Evolutionary conservation across 2,113 vertebrate genomes (phyloP), one percentile per base, ranked within the genome.

Genomic region (Tachycineta bicolor): DNA sequence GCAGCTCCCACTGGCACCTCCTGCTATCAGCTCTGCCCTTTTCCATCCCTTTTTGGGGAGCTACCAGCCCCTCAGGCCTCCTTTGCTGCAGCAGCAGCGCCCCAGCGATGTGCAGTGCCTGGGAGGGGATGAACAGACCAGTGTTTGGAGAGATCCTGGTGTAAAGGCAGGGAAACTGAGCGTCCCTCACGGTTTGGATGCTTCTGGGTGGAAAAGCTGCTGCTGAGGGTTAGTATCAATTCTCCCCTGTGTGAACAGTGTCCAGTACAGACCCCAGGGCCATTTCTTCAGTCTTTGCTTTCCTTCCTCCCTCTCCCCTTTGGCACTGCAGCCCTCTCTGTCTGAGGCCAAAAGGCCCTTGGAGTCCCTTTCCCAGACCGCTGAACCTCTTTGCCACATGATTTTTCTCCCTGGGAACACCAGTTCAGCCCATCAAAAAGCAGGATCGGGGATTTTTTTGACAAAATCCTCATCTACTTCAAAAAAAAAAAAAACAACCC

Each of bases 1-100:
- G 49, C 11, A 44, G 53, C 44, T 81, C n/a, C 23, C 3, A 0
- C 7, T 18, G 47, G 53, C 34, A 29, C 29, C 63, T 89, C 41
- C 64, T 46, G 56, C 9, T 44, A 0, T 0, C 49, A 34, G 26
- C 26, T 39, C 33, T 78, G 37, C 53, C 44, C 52, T 58, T 53
- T 16, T 5, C 53, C 25, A 4, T 10, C 3, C 0, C 26, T 46
- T 0, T 60, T 18, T 33, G 23, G 70, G 56, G n/a, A 39, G 3
- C 2, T 1, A 1, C 8, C 44, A 13, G 37, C 21, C 41, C 62
- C 39, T 50, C 22, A 17, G 34, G 11, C 20, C 10, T 33, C 26
- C 69, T 29, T 18, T 37, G 44, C 44, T n/a, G 1, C 3, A 50
- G 59, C 80, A 78, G 83, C 2, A 7, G 37, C 37, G 10, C 37